phyloP scores from a whole-genome alignment of 1,140 invertebrate species.

The Caenorhabditis latens region DNA sequence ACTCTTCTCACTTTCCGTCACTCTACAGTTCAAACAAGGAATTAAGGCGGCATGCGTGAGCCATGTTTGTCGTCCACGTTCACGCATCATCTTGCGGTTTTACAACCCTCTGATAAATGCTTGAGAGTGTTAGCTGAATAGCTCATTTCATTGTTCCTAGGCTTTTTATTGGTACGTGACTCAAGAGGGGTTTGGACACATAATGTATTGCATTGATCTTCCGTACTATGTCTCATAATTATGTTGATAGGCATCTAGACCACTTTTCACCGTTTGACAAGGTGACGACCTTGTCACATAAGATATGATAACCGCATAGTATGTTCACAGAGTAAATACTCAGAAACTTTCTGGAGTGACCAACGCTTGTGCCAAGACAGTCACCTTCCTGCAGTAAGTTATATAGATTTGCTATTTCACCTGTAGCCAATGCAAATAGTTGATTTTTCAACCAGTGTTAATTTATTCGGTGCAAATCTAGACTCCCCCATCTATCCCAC shows the following conservation, averaged over 20 bases:
- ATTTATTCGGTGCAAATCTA: neutral
- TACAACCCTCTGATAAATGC: conserved; percentile 40
- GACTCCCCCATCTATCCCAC: neutral
- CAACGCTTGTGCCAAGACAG: no score
- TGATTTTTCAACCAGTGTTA: neutral
- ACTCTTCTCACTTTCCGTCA: neutral
- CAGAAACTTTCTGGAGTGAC: no score
- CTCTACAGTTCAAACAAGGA: conserved; percentile 38
- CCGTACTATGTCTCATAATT: conserved; percentile 18
- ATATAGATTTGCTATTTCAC: neutral
- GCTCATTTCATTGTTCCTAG: neutral
- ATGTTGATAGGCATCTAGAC: conserved; percentile 22
- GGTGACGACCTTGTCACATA: conserved; percentile 13
- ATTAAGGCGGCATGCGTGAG: conserved; percentile 51
- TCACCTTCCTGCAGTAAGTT: neutral
- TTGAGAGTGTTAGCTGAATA: neutral
- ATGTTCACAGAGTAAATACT: neutral
- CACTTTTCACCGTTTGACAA: neutral
- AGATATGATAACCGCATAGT: conserved; percentile 24
- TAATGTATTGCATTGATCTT: neutral
- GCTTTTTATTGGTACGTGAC: neutral
- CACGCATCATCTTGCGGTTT: neutral
- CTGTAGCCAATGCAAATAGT: conserved; percentile 20
- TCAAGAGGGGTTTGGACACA: neutral
- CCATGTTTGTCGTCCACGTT: conserved; percentile 28